These are phyloP conservation scores for Rhea americana DNA, from an alignment of 2,113 vertebrate species.

Conservation along the genomic window DNA sequence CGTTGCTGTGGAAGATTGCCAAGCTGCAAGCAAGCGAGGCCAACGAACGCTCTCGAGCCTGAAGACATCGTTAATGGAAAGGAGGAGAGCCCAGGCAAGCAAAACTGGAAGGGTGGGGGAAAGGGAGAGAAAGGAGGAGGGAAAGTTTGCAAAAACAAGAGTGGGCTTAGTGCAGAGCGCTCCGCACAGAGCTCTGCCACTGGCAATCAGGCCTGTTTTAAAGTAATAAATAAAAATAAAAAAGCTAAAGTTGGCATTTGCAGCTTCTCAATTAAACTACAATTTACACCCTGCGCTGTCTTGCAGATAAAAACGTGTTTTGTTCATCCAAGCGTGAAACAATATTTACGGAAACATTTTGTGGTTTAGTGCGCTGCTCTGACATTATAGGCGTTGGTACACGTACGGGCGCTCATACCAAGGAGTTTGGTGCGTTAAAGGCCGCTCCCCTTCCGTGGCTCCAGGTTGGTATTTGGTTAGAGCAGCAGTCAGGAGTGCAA, in stretches of 20 bases:
- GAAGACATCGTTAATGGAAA: background rate
- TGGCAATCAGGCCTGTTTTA: background rate
- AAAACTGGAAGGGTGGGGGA: background rate
- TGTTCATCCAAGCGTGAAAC: conserved; percentile 52
- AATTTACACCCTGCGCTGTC: conserved; percentile 50
- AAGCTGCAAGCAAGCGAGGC: background rate
- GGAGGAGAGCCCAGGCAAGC: conserved; percentile 4
- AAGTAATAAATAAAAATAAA: background rate
- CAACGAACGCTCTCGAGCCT: fast-evolving
- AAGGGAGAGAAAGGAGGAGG: background rate
- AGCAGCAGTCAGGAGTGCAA: background rate
- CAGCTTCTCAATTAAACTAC: conserved; percentile 52
- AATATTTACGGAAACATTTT: conserved; percentile 58
- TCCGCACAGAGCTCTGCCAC: background rate
- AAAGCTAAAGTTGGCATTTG: conserved; percentile 15
- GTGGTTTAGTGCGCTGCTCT: background rate
- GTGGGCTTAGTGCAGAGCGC: background rate
- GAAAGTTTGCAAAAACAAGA: background rate
- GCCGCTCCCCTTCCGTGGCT: background rate
- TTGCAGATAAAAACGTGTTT: conserved; percentile 45
- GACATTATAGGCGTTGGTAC: fast-evolving
- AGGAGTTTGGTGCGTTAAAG: background rate
- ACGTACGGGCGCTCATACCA: fast-evolving
- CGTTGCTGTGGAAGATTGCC: background rate
- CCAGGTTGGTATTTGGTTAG: background rate